Evolutionary conservation across 2,888 invertebrate species (phyloP).

Genomic region (Leucoma salicis): DNA sequence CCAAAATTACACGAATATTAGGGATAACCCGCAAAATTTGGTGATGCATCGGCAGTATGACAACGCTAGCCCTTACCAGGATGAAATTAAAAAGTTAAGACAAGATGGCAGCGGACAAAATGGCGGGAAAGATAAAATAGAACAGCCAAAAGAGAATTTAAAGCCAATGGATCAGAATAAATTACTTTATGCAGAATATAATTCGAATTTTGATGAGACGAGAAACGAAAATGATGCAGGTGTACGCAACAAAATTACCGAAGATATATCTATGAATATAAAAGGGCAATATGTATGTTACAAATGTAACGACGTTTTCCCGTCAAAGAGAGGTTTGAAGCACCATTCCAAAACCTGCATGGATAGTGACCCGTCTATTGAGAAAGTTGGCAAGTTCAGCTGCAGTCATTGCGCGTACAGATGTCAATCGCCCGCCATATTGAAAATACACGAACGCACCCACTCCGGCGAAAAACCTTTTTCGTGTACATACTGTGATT

Average conservation of each 20-base stretch:
- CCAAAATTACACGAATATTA: conserved; percentile 48
- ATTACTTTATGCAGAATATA: conserved; percentile 46
- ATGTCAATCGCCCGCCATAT: conserved; percentile 76
- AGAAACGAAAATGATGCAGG: conserved; percentile 44
- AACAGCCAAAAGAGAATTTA: conserved; percentile 67
- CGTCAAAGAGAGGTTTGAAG: conserved; percentile 64
- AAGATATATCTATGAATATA: conserved; percentile 58
- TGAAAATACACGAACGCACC: conserved; percentile 75
- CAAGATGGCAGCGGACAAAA: conserved; percentile 36
- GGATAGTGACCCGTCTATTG: conserved; percentile 35
- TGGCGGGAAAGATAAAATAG: conserved; percentile 46
- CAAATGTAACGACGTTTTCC: conserved; percentile 63
- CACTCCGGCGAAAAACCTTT: conserved; percentile 77
- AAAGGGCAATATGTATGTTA: conserved; percentile 69
- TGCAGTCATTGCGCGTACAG: conserved; percentile 70
- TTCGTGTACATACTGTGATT: conserved; percentile 72
- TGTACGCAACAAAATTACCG: conserved; percentile 44
- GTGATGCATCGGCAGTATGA: conserved; percentile 66
- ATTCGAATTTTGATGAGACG: conserved; percentile 30
- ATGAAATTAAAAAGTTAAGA: conserved; percentile 56
- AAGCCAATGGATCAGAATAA: conserved; percentile 66
- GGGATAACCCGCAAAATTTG: conserved; percentile 71
- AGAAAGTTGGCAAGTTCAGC: conserved; percentile 65
- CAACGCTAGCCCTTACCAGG: conserved; percentile 53
- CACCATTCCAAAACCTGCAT: conserved; percentile 62